Base-by-base conservation (phyloP, 2,888 invertebrate species). In the Schizotus pectinicornis region DNA sequence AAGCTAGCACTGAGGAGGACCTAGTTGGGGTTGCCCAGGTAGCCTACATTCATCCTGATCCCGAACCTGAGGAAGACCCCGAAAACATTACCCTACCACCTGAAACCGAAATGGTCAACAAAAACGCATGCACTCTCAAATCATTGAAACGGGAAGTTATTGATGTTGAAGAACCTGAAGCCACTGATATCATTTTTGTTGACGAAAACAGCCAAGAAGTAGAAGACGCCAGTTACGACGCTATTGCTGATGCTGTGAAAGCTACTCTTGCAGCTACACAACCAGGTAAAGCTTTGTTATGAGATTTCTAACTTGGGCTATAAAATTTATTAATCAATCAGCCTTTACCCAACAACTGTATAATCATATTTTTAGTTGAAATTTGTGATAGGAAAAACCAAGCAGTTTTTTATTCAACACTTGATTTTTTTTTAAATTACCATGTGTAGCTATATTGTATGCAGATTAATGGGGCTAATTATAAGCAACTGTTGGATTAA, bases 51-150 rank as follows among this genome's bases (percentile, higher is more conserved):
- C 75, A 79, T 59, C 76, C 75, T 7, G 72, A 74, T 13, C 63
- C 66, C 1, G 79, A 79, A 59, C 66, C 66, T 3, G 73, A 74
- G 5, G 74, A 74, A 12, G 80, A 80, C 60, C 82, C 83, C 5
- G 81, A 80, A 62, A 81, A 80, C 56, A 84, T 84, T 35, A 84
- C 84, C 6, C 65, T 85, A 36, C 75, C 79, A 1, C 64, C 73
- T 11, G 75, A 78, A 52, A 71, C 70, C 1, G 79, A 79, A 53
- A 64, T 73, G 13, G 61, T 67, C 6, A 77, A 78, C 56, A 78
- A 77, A 62, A 75, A 75, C 46, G 79, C 79, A 8, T 80, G 80
- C 61, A 80, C 80, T 0, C 65, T 80, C 48, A 75, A 69, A 56
- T 69, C 67, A 47, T 63, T 74, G 56, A 78, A 74, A 56, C 70